Evolutionary conservation across 2,797 vertebrate species (phyloP).

Genomic region (Labroides dimidiatus): DNA sequence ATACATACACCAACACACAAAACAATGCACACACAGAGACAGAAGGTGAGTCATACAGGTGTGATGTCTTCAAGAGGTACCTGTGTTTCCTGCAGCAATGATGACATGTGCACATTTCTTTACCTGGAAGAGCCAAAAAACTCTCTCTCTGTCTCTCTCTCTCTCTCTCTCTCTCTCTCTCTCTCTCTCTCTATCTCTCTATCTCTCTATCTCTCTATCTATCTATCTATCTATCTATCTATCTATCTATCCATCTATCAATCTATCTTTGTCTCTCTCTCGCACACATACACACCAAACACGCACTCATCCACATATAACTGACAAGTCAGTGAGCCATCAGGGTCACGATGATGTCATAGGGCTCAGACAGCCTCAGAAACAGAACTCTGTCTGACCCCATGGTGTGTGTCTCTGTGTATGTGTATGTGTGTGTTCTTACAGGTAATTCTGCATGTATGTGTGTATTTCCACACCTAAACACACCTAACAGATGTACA

Average conservation of each 20-base stretch:
- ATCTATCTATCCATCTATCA: too few species aligned
- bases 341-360: slow-evolving; percentile 53
- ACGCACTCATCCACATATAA: slow-evolving; percentile 17
- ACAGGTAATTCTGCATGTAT: background rate
- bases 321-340: slow-evolving; percentile 27
- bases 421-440: background rate
- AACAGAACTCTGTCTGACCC: slow-evolving; percentile 26
- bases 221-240: too few species aligned
- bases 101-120: slow-evolving; percentile 47
- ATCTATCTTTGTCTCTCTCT: too few species aligned
- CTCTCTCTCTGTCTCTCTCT: too few species aligned
- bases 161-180: too few species aligned
- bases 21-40: slow-evolving; percentile 5
- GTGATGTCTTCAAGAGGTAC: slow-evolving; percentile 21
- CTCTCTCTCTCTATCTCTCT: too few species aligned
- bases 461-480: background rate
- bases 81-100: slow-evolving; percentile 36
- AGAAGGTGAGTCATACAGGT: slow-evolving; percentile 20
- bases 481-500: slow-evolving; percentile 7
- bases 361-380: slow-evolving; percentile 25
- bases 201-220: too few species aligned
- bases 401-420: slow-evolving; percentile 25
- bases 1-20: slow-evolving; percentile 5
- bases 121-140: slow-evolving; percentile 44
- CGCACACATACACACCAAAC: slow-evolving; percentile 1